Percentiles rank a stretch among this genome's conserved stretches.
Conservation (phyloP, 2,113 vertebrate genomes). For the Crotalus horridus region DNA sequence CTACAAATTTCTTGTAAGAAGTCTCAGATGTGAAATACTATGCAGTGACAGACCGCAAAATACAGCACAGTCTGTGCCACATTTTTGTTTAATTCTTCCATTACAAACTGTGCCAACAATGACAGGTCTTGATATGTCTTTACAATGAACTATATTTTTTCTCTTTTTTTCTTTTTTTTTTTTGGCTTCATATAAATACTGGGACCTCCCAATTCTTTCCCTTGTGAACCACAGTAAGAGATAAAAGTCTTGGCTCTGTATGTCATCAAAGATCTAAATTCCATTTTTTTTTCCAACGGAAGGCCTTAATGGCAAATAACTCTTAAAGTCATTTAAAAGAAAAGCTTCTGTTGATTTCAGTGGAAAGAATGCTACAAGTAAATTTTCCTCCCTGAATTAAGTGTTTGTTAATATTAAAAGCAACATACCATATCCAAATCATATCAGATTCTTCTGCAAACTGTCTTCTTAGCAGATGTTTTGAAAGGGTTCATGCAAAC, state of each 20-base stretch:
- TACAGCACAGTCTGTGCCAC: neutral
- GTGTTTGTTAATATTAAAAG: neutral
- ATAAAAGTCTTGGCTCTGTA: neutral
- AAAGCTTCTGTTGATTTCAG: slow-evolving; percentile 5
- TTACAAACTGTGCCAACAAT: neutral
- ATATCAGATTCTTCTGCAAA: neutral
- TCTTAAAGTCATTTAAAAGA: neutral
- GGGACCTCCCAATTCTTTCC: neutral
- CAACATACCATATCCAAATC: neutral
- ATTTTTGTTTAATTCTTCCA: neutral
- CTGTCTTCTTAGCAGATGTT: neutral
- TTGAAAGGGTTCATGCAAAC: neutral
- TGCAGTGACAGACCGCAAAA: slow-evolving; percentile 4
- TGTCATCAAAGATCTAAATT: neutral
- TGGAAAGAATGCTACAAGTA: neutral
- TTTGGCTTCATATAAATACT: neutral
- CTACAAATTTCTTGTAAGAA: neutral
- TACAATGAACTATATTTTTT: neutral
- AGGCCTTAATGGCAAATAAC: neutral
- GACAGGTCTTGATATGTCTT: slow-evolving; percentile 3
- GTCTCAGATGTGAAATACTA: neutral
- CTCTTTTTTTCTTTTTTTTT: neutral
- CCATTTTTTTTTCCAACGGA: neutral
- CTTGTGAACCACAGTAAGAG: neutral
- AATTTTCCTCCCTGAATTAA: neutral